Evolutionary conservation across 1,140 invertebrate species (phyloP), one percentile per base, ranked within the genome.

Genomic region (Drosophila guanche): DNA sequence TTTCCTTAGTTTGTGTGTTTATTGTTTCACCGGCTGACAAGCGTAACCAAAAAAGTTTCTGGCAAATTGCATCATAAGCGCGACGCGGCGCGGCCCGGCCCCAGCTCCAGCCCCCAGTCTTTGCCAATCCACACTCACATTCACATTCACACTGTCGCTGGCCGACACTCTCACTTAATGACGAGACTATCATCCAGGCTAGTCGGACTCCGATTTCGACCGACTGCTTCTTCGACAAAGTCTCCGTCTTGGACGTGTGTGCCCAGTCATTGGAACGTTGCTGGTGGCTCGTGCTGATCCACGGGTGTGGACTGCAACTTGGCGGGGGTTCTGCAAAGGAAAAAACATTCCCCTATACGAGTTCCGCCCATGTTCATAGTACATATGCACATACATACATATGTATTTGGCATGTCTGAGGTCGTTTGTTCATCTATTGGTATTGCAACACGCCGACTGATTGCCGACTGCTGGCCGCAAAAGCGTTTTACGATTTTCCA

Each of bases 61-160:
- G 76, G 66, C 76, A 72, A 85, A 84, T 84, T 84, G 81, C 80
- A 85, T 84, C 80, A 83, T 62, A 56, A 53, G 61, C 66, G 68
- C 62, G 58, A 55, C 33, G 4, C 16, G 16, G 16, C 33, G 68
- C 62, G 58, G 58, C 33, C 10, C 16, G 16, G 16, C 33, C 22
- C 25, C 14, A 47, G 63, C 47, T 33, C 41, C 37, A 51, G 47
- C 60, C 16, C 16, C 33, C 33, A 37, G 33, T 12, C 72, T 86
- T 86, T 73, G 66, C 80, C 81, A 86, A 85, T 56, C 66, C 46
- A 22, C 47, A 58, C 54, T 25, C 29, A 62, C 16, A 16, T 22
- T 45, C 46, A 41, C 41, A 20, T 25, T 16, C 41, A 53, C 41
- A 55, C 51, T 40, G 27, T 41, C 37, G 10, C 37, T 50, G 43